Percentiles rank a stretch among this genome's conserved stretches.
Evolutionary conservation across 2,797 vertebrate species (phyloP).

Genomic region (Coregonus ussuriensis): DNA sequence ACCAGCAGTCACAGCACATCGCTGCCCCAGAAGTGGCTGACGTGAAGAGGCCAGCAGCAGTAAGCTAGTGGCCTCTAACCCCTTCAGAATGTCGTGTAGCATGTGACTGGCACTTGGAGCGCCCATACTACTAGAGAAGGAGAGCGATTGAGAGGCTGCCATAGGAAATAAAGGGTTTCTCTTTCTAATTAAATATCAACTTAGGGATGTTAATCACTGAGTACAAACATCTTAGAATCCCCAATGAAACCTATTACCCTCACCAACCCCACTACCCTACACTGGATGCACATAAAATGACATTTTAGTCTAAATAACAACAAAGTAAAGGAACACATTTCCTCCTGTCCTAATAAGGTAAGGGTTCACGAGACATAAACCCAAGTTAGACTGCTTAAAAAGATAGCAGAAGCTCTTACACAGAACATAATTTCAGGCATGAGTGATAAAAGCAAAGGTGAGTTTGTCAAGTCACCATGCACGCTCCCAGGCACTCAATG

Average conservation of each 20-base stretch:
- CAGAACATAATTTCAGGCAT: not conserved
- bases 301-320: not conserved
- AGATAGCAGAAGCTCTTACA: not conserved
- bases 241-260: too few relatives aligned
- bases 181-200: not conserved
- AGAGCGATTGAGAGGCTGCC: not conserved
- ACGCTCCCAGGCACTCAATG: constrained; percentile 46
- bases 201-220: not conserved
- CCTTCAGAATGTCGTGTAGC: constrained; percentile 40
- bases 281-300: not conserved
- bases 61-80: constrained; percentile 22
- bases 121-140: constrained; percentile 15
- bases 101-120: constrained; percentile 36
- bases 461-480: constrained; percentile 27
- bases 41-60: constrained; percentile 39
- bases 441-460: constrained; percentile 22
- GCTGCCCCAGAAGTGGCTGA: constrained; percentile 35
- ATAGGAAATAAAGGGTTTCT: not conserved
- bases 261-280: not conserved
- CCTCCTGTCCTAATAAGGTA: not conserved
- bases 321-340: not conserved
- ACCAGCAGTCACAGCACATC: constrained; percentile 32
- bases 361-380: not conserved
- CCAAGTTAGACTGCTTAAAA: not conserved
- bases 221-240: not conserved